Evolutionary conservation across 2,113 vertebrate species (phyloP).

Genomic region (Rattus rattus): DNA sequence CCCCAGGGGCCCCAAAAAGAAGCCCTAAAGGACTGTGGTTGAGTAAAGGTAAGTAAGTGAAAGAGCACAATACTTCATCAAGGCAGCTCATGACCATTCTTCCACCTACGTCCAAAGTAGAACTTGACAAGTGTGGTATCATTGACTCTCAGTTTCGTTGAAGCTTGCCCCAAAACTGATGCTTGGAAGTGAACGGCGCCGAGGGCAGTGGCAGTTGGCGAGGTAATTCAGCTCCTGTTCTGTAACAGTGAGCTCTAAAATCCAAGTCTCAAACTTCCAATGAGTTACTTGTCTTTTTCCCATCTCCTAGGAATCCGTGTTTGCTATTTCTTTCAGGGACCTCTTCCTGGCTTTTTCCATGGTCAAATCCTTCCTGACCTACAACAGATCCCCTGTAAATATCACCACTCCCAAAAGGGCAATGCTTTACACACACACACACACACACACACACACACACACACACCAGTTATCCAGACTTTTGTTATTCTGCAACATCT

Average conservation of each 20-base stretch:
- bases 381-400: neutral
- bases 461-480: neutral
- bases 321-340: neutral
- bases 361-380: neutral
- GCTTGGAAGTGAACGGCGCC: neutral
- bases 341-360: neutral
- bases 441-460: neutral
- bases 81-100: neutral
- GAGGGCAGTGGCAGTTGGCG: neutral
- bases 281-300: slow-evolving; percentile 7
- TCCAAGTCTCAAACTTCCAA: neutral
- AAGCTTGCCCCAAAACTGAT: neutral
- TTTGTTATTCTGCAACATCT: neutral
- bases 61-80: neutral
- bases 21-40: neutral
- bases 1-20: neutral
- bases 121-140: neutral
- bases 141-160: neutral
- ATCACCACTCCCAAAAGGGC: neutral
- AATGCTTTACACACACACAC: neutral
- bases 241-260: neutral
- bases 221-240: neutral
- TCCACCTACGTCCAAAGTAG: neutral
- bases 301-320: neutral
- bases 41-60: neutral